A percentile compares a stretch with the other conserved stretches of the same genome.
These are phyloP conservation scores for Varroa destructor DNA, from an alignment of 1,140 invertebrate genomes.

Conservation along the genomic window DNA sequence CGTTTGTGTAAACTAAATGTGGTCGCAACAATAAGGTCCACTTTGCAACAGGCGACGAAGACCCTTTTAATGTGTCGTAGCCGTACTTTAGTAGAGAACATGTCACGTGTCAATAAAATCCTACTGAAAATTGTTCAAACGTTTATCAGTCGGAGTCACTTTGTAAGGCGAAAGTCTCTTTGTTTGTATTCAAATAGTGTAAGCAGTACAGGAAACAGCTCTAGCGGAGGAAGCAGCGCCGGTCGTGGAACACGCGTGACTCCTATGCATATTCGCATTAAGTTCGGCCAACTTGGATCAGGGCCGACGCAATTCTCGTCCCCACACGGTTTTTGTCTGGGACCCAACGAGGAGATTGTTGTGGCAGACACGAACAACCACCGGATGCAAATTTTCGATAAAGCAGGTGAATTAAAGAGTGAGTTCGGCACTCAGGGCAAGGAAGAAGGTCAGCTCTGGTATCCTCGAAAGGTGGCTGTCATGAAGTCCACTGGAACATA, in stretches of 20 bases:
- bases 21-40: no score
- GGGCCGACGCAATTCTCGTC: constrained; percentile 87
- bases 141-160: no score
- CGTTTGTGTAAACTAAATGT: no score
- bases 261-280: constrained; percentile 72
- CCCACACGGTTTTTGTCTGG: constrained; percentile 89
- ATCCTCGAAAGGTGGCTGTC: constrained; percentile 85
- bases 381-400: constrained; percentile 82
- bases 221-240: not conserved
- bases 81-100: no score
- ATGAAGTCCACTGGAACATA: constrained; percentile 73
- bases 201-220: not conserved
- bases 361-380: constrained; percentile 93
- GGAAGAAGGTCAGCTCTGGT: constrained; percentile 90
- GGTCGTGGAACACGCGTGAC: constrained; percentile 29
- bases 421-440: constrained; percentile 78
- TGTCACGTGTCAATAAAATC: no score
- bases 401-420: constrained; percentile 62
- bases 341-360: constrained; percentile 74
- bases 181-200: no score
- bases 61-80: no score
- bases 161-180: no score
- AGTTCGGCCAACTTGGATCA: constrained; percentile 81
- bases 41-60: no score
- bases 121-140: no score